Base-by-base conservation (phyloP, 2,888 invertebrate species). In the Dynastes maya region DNA sequence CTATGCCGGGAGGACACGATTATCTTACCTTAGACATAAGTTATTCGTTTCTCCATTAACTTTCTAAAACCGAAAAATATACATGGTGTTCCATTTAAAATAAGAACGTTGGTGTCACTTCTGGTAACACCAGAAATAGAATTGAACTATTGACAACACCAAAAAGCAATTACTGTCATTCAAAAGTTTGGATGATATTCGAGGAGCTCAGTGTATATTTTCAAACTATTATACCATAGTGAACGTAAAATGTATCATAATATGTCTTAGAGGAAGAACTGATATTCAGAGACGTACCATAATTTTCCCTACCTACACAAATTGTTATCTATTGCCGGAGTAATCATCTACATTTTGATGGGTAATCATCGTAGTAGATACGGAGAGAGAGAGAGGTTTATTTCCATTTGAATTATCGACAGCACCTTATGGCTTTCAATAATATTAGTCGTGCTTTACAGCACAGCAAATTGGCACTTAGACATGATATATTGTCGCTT, bases 401-500 rank as follows among this genome's bases (percentile, higher is more conserved):
- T 32, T 63, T 68, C 68, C 51, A 68, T 68, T 68, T 68, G 51
- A 68, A 68, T 68, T 68, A 68, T 68, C 51, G 68, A 68, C 51
- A 68, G 51, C 70, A 49, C 77, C 77, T 77, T 70, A 58, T 68
- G 68, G 68, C 77, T 68, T 77, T 77, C 77, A 64, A 76, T 76
- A 76, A 64, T 76, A 76, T 76, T 63, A 72, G 78, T 78, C 78
- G 78, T 78, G 78, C 72, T 78, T 78, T 78, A 78, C 68, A 72
- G 71, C 78, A 51, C 63, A 55, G 76, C 61, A 79, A 79, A 79
- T 79, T 79, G 76, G 78, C 76, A 76, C 78, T 76, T 76, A 63
- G 68, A 51, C 65, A 63, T 76, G 76, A 79, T 76, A 68, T 76
- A 79, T 76, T 13, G 76, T 51, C 67, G 49, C 75, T 67, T 78